Conservation (phyloP, 2,888 invertebrate genomes). For the Prionchulus punctatus region DNA sequence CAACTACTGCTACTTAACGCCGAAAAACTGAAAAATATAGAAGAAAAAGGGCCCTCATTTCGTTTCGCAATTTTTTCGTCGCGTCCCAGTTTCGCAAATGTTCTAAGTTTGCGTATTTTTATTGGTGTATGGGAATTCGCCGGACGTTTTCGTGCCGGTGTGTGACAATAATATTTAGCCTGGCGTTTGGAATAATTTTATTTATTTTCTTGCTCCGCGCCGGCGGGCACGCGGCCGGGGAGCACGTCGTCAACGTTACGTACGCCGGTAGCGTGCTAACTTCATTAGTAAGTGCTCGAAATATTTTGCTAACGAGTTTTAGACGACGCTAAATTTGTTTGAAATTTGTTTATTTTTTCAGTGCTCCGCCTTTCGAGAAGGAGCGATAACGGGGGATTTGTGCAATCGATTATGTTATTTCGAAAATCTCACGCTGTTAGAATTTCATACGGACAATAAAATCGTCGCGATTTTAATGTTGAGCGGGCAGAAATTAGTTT, state of each 20-base stretch:
- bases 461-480: constrained; percentile 19
- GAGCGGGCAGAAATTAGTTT: constrained; percentile 24
- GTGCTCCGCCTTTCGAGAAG: constrained; percentile 3
- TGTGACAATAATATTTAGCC: neutral
- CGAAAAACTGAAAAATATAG: too few species aligned
- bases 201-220: neutral
- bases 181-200: neutral
- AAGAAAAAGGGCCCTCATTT: too few species aligned
- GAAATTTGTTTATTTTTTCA: neutral
- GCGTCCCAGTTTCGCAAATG: too few species aligned
- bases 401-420: constrained; percentile 23
- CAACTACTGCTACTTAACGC: too few species aligned
- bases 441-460: constrained; percentile 23
- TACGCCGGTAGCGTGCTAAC: neutral
- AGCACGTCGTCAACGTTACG: neutral
- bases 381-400: constrained; percentile 21
- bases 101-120: too few species aligned
- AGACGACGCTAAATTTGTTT: too few species aligned
- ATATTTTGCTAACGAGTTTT: too few species aligned
- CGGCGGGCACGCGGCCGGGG: neutral
- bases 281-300: constrained; percentile 2
- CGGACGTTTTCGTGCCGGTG: neutral
- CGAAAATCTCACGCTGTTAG: constrained; percentile 21
- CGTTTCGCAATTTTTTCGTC: too few species aligned
- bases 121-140: neutral